Base-by-base conservation (phyloP, 2,888 invertebrate species). In the Pelosia muscerda region DNA sequence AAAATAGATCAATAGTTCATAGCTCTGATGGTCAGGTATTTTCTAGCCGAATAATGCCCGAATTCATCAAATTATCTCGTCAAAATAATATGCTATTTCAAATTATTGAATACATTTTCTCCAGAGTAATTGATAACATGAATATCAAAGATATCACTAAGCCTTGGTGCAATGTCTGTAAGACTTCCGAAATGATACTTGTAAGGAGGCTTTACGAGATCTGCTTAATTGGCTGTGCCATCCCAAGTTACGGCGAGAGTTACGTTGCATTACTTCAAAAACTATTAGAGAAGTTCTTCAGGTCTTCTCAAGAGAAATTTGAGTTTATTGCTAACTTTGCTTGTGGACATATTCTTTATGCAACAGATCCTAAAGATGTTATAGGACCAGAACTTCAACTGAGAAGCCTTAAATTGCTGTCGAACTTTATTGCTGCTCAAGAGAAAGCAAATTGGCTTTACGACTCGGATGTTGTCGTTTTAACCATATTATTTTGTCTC, bases 311-410 rank as follows among this genome's bases (percentile, higher is more conserved):
- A 65, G 90, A 95, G 2, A 96, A 95, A 81, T 88, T 96, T 8
- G 93, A 95, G 26, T 96, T 96, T 65, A 85, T 96, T 0, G 93
- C 95, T 0, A 96, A 96, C 81, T 94, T 96, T 76, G 95, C 95
- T 57, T 91, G 95, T 58, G 92, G 92, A 0, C 93, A 95, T 78
- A 91, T 94, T 75, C 76, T 95, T 31, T 94, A 91, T 72, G 92
- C 93, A 2, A 76, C 83, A 4, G 89, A 94, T 71, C 90, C 92
- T 53, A 91, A 91, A 78, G 91, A 93, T 67, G 88, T 93, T 0
- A 91, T 95, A 15, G 93, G 91, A 68, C 90, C 94, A 0, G 92
- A 94, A 77, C 85, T 96, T 4, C 95, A 96, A 69, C 74, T 96
- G 19, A 90, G 95, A 72, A 95, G 95, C 54, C 86, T 96, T 0